Evolutionary conservation across 2,888 invertebrate genomes (phyloP).

Genomic region (Anagyrus pseudococci): DNA sequence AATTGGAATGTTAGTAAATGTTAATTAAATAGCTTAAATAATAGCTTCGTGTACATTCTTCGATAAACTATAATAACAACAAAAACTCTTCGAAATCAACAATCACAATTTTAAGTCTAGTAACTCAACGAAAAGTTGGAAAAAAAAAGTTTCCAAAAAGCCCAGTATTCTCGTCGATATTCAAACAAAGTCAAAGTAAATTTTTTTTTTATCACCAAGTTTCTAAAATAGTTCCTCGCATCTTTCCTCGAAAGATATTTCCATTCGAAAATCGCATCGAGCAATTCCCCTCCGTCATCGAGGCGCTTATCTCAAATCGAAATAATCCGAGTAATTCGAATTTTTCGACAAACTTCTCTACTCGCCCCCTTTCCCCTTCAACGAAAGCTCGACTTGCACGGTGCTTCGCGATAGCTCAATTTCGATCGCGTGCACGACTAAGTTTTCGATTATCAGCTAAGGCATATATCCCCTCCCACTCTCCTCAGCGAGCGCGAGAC

Average conservation of each 20-base stretch:
- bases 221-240: no score
- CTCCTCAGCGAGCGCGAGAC: not conserved
- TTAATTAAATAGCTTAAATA: no score
- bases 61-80: conserved; percentile 15
- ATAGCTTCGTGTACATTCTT: no score
- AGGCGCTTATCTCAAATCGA: not conserved
- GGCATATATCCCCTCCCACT: not conserved
- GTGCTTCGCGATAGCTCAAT: conserved; percentile 22
- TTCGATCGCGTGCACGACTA: conserved; percentile 29
- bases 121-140: not conserved
- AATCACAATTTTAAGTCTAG: no score
- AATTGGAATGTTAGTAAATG: no score
- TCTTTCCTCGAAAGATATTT: no score
- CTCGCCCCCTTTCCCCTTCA: not conserved
- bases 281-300: conserved; percentile 11
- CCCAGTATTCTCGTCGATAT: no score
- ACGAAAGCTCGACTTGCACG: conserved; percentile 1
- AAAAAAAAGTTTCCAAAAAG: conserved; percentile 33
- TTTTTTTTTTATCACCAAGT: no score
- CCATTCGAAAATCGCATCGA: not conserved
- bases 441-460: conserved; percentile 32
- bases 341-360: conserved; percentile 32
- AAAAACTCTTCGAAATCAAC: no score
- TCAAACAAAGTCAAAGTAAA: no score
- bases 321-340: conserved; percentile 21